Evolutionary conservation across 2,888 invertebrate genomes (phyloP), one percentile per base, ranked within the genome.

Genomic region (Brenthis daphne): DNA sequence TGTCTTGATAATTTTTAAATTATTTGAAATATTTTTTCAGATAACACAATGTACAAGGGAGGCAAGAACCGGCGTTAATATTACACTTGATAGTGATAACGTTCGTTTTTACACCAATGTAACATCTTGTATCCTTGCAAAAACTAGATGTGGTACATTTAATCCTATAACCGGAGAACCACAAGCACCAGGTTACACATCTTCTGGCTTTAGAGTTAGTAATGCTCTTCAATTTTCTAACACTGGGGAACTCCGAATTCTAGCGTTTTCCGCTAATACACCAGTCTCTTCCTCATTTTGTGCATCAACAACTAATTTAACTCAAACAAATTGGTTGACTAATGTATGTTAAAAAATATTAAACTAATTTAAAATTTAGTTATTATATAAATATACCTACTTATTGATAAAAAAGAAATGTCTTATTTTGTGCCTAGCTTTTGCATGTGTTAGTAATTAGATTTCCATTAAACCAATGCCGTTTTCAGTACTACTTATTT

Each of bases 81-180:
- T 94, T 69, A 87, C 89, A 24, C 64, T 89, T 16, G 93, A 94
- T 75, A 85, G 84, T 16, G 93, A 94, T 73, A 94, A 93, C 77
- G 85, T 94, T n/a, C 80, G 86, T 48, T 93, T 94, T 77, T 94
- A 89, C 77, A 94, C 93, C 43, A 95, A 95, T 79, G 94, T 95
- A 48, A 95, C 95, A 3, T 94, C 95, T 12, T 95, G 95, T 79
- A 93, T 95, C 71, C 82, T 95, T 68, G 95, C 95, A 0, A 94
- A 93, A 77, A 85, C 94, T 1, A 90, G 95, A 65, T 95, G 95
- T 83, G 91, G 94, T 58, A 85, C 89, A 1, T 94, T 89, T 79
- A 95, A 95, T 81, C 95, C 95, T 3, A 95, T 95, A 66, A 95
- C 95, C 1, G 95, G 95, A 14, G 94, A 94, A 69, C 83, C 93